Conservation (phyloP, 2,888 invertebrate species). For the Latheticus oryzae region DNA sequence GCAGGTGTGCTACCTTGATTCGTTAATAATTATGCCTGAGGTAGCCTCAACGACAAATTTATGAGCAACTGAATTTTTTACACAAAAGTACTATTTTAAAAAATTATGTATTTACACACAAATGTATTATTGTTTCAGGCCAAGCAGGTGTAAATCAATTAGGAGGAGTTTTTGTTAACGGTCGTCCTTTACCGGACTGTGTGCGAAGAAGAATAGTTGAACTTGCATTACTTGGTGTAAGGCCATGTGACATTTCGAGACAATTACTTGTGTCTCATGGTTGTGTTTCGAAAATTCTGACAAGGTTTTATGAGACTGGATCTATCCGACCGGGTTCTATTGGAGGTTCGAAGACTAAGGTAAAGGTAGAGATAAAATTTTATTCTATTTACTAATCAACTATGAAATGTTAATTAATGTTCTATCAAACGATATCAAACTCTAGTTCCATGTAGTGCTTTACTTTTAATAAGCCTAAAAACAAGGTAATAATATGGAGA, state of each 20-base stretch:
- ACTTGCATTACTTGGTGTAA: conserved; percentile 91
- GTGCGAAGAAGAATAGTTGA: conserved; percentile 94
- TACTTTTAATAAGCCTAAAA: conserved; percentile 15
- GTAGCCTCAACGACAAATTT: too few species aligned
- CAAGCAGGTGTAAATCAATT: conserved; percentile 98
- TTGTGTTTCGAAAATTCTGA: conserved; percentile 96
- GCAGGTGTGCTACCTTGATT: conserved; percentile 44
- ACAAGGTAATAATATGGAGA: conserved; percentile 16
- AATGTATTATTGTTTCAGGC: conserved; percentile 69
- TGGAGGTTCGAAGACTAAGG: conserved; percentile 95
- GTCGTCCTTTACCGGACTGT: conserved; percentile 95
- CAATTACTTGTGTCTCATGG: conserved; percentile 96
- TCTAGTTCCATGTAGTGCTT: background rate
- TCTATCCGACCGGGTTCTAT: conserved; percentile 95
- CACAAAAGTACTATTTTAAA: too few species aligned
- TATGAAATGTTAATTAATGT: too few species aligned
- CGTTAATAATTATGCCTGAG: conserved; percentile 39
- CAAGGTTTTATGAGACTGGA: conserved; percentile 96
- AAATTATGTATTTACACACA: too few species aligned
- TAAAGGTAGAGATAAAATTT: too few species aligned
- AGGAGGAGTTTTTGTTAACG: conserved; percentile 97
- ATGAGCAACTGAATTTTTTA: too few species aligned
- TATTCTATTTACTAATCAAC: too few species aligned
- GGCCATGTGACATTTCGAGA: conserved; percentile 96
- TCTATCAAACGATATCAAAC: too few species aligned